These are phyloP conservation scores for Zoanthus sociatus DNA, from an alignment of 92 coral and sea anemone species.

Conservation along the genomic window DNA sequence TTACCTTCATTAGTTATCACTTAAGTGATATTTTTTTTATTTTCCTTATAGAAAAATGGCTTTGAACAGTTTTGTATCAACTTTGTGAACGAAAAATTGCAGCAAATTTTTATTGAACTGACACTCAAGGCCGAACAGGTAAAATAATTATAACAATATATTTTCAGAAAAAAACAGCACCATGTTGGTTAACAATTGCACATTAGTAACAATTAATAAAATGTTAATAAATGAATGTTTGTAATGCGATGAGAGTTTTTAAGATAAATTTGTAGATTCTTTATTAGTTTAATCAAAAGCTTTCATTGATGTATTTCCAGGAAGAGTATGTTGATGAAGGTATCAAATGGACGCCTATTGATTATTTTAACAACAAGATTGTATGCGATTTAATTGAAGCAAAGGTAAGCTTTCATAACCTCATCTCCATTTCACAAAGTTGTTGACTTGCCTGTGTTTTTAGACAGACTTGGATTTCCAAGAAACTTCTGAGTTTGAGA, in stretches of 20 bases:
- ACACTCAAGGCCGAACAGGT: slow-evolving; percentile 99
- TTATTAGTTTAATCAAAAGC: background rate
- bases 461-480: background rate
- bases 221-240: background rate
- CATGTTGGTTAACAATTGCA: no score
- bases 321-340: slow-evolving; percentile 99
- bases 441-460: background rate
- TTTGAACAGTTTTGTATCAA: slow-evolving; percentile 99
- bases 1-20: background rate
- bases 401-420: slow-evolving; percentile 66
- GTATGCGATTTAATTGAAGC: slow-evolving; percentile 99
- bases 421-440: background rate
- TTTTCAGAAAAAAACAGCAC: background rate
- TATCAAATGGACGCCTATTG: slow-evolving; percentile 95
- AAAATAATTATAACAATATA: background rate
- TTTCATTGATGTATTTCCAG: slow-evolving; percentile 38
- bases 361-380: slow-evolving; percentile 98
- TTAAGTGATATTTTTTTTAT: background rate
- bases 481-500: background rate
- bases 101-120: slow-evolving; percentile 97
- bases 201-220: no score
- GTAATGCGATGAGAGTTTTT: background rate
- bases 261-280: background rate
- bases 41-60: slow-evolving; percentile 86
- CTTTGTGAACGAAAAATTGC: slow-evolving; percentile 98